Conservation (phyloP, 1,140 invertebrate species). For the Scaptomyza hsui region DNA sequence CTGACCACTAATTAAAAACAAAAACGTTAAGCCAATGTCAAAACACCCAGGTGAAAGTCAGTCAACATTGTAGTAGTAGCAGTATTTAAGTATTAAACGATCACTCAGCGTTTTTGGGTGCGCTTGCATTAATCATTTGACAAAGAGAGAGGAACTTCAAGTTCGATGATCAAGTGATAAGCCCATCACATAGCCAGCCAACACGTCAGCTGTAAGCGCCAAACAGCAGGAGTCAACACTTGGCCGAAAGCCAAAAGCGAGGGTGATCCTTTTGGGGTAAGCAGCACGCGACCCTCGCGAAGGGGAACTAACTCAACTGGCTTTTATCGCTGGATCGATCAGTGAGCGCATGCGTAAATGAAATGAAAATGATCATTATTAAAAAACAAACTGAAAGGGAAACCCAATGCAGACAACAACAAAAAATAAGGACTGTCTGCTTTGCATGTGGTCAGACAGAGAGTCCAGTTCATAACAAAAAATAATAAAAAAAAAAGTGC, state of each 20-base stretch:
- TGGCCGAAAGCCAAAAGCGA: conserved; percentile 38
- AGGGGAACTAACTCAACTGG: conserved; percentile 5
- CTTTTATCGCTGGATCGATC: conserved; percentile 68
- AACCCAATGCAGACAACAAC: not conserved
- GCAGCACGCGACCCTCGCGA: conserved; percentile 44
- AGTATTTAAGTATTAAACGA: conserved; percentile 57
- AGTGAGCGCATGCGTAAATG: conserved; percentile 70
- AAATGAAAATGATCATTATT: conserved; percentile 84
- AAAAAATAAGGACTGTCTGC: conserved; percentile 2
- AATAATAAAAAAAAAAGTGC: conserved; percentile 67
- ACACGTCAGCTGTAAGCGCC: conserved; percentile 78
- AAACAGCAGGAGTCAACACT: conserved; percentile 78
- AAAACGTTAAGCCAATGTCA: conserved; percentile 55
- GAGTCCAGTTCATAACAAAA: conserved; percentile 50
- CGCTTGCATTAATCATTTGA: conserved; percentile 62
- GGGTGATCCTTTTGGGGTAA: conserved; percentile 54
- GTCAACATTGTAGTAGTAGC: not conserved
- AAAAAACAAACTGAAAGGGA: conserved; percentile 27
- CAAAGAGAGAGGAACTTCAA: not conserved
- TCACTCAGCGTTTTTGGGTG: conserved; percentile 60
- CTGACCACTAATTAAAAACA: conserved; percentile 66
- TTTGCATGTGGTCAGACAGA: conserved; percentile 28
- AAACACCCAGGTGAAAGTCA: conserved; percentile 54
- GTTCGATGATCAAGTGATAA: conserved; percentile 68
- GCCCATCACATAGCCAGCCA: conserved; percentile 66